Conservation (phyloP, 2,888 invertebrate genomes). For the Drosophila demipolita region DNA sequence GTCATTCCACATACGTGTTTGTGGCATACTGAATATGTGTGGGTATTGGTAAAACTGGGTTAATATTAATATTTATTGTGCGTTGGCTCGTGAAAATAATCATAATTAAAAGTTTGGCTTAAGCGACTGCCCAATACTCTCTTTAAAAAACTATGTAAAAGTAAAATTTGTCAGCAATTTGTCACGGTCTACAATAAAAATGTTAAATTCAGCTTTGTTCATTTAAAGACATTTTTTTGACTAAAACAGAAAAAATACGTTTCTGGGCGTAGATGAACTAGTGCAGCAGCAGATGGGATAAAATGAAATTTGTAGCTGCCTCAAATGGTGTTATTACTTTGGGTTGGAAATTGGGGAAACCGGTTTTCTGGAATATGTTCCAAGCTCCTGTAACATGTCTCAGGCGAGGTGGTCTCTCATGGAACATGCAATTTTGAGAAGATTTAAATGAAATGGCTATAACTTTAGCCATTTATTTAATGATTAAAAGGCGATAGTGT, state of each 20-base stretch:
- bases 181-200: background rate
- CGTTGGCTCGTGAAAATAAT: conserved; percentile 68
- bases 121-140: background rate
- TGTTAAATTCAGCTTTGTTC: background rate
- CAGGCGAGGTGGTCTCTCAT: background rate
- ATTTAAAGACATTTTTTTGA: background rate
- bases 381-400: background rate
- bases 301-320: background rate
- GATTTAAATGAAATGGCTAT: background rate
- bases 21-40: conserved; percentile 4
- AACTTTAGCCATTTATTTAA: background rate
- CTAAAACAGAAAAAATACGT: background rate
- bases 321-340: background rate
- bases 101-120: conserved; percentile 59
- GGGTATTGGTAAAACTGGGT: conserved; percentile 58
- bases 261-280: background rate
- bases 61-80: conserved; percentile 77
- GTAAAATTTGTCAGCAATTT: background rate
- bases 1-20: conserved; percentile 11
- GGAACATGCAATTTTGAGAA: background rate
- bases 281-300: background rate
- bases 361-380: background rate
- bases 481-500: background rate
- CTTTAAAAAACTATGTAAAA: background rate
- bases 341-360: background rate